A percentile compares a stretch with the other conserved stretches of the same genome.
Evolutionary conservation across 2,888 invertebrate species (phyloP).

Genomic region (Aphidoletes aphidimyza): DNA sequence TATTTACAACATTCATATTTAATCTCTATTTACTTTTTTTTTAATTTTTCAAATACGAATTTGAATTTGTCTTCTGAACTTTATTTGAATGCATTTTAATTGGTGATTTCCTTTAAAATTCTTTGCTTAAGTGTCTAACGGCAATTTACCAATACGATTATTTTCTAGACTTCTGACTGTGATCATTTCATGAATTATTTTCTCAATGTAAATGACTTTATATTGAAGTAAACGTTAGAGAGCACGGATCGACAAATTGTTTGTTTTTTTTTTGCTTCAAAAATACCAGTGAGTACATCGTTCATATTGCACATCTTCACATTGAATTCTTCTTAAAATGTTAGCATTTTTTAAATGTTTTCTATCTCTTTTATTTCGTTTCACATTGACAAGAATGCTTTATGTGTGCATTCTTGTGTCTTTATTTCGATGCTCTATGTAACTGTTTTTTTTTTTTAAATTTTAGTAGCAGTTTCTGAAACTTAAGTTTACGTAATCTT

Average conservation of each 20-base stretch:
- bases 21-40: neutral
- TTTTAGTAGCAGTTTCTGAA: neutral
- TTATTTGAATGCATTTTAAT: conserved; percentile 1
- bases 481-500: neutral
- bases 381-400: neutral
- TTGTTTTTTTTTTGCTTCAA: neutral
- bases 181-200: neutral
- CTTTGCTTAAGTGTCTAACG: neutral
- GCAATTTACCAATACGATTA: conserved; percentile 3
- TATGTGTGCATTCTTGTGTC: neutral
- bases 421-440: conserved; percentile 12
- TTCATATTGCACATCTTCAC: conserved; percentile 25
- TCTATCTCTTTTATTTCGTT: no score
- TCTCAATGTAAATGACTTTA: neutral
- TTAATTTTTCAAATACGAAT: neutral
- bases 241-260: neutral
- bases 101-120: conserved; percentile 24
- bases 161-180: conserved; percentile 19
- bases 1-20: conserved; percentile 49
- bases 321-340: conserved; percentile 16
- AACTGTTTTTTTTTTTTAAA: neutral
- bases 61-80: neutral
- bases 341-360: conserved; percentile 31
- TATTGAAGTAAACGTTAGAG: neutral
- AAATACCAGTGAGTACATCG: neutral